Evolutionary conservation across 1,140 invertebrate species (phyloP).

Genomic region (Papilio xuthus): DNA sequence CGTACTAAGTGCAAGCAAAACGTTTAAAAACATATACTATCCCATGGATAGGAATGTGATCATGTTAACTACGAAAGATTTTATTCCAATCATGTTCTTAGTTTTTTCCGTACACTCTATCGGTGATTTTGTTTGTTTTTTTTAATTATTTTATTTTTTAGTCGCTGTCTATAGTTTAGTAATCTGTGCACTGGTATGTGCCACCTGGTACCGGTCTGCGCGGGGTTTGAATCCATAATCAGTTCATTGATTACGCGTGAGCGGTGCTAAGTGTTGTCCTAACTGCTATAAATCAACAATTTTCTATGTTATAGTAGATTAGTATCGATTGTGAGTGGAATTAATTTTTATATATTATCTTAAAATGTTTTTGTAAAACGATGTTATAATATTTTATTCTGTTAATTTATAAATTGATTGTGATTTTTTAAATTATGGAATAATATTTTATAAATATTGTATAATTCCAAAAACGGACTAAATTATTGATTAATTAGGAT

Average conservation of each 20-base stretch:
- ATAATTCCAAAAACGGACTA: no score
- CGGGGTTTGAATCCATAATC: constrained; percentile 3
- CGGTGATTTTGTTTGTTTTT: background rate
- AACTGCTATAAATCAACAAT: background rate
- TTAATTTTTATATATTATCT: background rate
- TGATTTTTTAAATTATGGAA: background rate
- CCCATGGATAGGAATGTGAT: no score
- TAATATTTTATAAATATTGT: background rate
- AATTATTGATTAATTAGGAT: no score
- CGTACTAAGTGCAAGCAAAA: no score
- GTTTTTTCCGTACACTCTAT: no score
- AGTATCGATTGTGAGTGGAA: background rate
- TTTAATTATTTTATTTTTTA: background rate
- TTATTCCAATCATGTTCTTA: no score
- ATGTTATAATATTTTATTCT: background rate
- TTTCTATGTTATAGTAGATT: background rate
- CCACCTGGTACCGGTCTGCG: constrained; percentile 1
- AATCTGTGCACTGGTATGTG: constrained; percentile 17
- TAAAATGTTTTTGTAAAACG: background rate
- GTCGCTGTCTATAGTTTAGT: background rate
- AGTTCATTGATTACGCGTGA: constrained; percentile 7
- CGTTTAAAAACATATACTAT: no score
- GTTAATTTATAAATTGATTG: no score
- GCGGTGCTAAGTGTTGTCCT: constrained; percentile 9
- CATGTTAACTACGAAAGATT: no score